Percentiles rank a stretch among this genome's conserved stretches.
phyloP scores from a whole-genome alignment of 2,797 vertebrate genomes.

The Nannoperca obscura region DNA sequence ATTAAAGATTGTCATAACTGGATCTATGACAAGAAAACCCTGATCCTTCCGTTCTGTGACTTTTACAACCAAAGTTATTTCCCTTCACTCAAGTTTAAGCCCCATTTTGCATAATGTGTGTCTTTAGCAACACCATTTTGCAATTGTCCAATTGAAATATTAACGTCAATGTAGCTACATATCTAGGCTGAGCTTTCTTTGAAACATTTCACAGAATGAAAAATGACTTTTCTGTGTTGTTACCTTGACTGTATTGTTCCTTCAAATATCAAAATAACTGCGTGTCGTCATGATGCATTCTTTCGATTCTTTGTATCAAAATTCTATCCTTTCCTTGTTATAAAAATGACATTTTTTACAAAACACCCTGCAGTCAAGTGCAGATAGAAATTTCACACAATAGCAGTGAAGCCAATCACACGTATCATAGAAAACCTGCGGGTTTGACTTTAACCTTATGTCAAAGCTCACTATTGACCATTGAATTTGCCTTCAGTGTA shows the following conservation, averaged over 20 bases:
- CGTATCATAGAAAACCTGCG: background rate
- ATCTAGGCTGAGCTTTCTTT: background rate
- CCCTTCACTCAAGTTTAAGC: conserved; percentile 12
- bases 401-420: background rate
- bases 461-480: conserved; percentile 10
- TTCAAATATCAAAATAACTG: background rate
- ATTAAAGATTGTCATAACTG: conserved; percentile 50
- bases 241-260: conserved; percentile 5
- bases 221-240: background rate
- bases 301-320: background rate
- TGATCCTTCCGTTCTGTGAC: conserved; percentile 10
- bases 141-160: background rate
- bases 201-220: background rate
- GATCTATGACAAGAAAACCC: conserved; percentile 41
- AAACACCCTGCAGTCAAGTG: background rate
- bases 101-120: background rate
- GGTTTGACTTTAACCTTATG: background rate
- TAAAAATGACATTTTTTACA: background rate
- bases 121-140: background rate
- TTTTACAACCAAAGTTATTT: conserved; percentile 4
- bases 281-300: background rate
- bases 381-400: conserved; percentile 2
- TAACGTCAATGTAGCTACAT: background rate
- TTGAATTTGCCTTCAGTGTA: conserved; percentile 11
- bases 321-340: background rate